Conservation (phyloP, 2,888 invertebrate genomes). For the Hofmannophila pseudospretella region DNA sequence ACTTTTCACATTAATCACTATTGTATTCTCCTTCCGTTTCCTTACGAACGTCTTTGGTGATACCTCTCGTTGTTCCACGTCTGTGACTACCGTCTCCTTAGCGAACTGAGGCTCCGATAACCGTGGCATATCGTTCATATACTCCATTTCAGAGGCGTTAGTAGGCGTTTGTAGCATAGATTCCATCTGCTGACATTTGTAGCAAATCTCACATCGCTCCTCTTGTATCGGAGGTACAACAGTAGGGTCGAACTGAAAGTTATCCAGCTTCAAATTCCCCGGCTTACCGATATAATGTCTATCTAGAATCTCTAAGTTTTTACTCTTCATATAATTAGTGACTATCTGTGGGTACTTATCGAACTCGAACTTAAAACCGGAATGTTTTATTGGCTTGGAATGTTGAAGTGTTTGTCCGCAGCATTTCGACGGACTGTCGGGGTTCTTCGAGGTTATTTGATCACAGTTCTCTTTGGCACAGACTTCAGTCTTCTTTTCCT, state of each 20-base stretch:
- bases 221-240: conserved; percentile 64
- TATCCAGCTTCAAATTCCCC: conserved; percentile 72
- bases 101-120: conserved; percentile 62
- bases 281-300: conserved; percentile 78
- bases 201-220: conserved; percentile 74
- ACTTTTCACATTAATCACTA: conserved; percentile 55
- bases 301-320: conserved; percentile 81
- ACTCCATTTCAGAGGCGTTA: conserved; percentile 85
- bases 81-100: conserved; percentile 40
- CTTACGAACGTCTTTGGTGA: conserved; percentile 64
- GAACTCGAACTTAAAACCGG: conserved; percentile 85
- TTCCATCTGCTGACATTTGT: conserved; percentile 71
- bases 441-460: conserved; percentile 25
- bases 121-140: conserved; percentile 65
- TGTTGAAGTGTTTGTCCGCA: conserved; percentile 74
- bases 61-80: conserved; percentile 27
- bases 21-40: conserved; percentile 58
- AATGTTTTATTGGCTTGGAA: conserved; percentile 81
- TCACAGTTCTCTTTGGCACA: conserved; percentile 39
- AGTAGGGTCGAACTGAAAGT: conserved; percentile 71
- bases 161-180: conserved; percentile 85
- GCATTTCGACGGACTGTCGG: conserved; percentile 61
- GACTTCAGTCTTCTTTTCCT: conserved; percentile 25
- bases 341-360: conserved; percentile 86
- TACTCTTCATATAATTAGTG: conserved; percentile 86